Evolutionary conservation across 2,888 invertebrate species (phyloP), one percentile per base, ranked within the genome.

Genomic region (Tiliacea aurago): DNA sequence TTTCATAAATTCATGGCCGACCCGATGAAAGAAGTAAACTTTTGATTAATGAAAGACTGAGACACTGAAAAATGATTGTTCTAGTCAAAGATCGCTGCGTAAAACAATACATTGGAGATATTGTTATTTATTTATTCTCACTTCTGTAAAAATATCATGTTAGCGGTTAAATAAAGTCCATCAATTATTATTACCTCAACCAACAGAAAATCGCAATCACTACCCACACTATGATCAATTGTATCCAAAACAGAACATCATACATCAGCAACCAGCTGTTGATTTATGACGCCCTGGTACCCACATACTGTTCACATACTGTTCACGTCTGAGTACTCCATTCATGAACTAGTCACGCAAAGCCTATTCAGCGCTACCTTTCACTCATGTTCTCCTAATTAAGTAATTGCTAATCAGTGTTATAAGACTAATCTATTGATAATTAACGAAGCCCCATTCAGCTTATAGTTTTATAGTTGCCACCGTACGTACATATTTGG

Each of bases 401-500:
- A 80, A 43, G 51, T 83, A 83, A 81, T 75, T 70, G 51, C 56
- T 66, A 63, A 64, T 74, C 43, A 59, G 13, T n/a, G 33, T 33
- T 53, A 6, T 20, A n/a, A 23, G 53, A 49, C n/a, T 23, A 55
- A 78, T 66, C 56, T 47, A 61, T 70, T 71, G 20, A 37, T 20
- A 33, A 45, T 51, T 51, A 67, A 81, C 67, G 51, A 76, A 33
- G 59, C 23, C 23, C 37, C 59, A 77, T 83, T 83, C 51, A 75
- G 9, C 13, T 47, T 62, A 49, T 15, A 18, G 37, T 77, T 37
- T 47, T 55, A 37, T 28, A n/a, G n/a, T n/a, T n/a, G 45, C 28
- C 28, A 28, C 28, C 28, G 28, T 28, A 28, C 28, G 28, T 28
- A 28, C 28, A 28, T n/a, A n/a, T n/a, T 2, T 28, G 3, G 28